phyloP scores from a whole-genome alignment of 2,113 vertebrate species.

The Notiomystis cincta region DNA sequence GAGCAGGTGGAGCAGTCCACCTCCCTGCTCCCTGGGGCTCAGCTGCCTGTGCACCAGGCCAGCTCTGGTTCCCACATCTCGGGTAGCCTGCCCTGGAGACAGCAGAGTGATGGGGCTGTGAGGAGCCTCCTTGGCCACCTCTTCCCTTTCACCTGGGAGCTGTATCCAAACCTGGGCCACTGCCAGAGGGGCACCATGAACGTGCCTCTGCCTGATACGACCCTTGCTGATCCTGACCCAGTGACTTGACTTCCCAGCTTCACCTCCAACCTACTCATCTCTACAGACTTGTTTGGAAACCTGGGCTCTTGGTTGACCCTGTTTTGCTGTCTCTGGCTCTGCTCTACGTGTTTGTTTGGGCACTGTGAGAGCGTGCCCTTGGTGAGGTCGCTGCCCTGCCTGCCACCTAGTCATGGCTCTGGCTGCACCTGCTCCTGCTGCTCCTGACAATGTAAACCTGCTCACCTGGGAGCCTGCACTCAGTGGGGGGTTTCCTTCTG shows the following conservation, averaged over 20 bases:
- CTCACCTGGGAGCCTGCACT: background rate
- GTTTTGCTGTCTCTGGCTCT: accelerated
- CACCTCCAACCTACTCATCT: accelerated
- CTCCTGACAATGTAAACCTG: background rate
- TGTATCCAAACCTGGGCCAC: accelerated
- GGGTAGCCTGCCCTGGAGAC: accelerated
- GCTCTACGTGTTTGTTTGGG: background rate
- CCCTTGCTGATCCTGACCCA: background rate
- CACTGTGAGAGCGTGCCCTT: accelerated
- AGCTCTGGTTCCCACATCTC: accelerated
- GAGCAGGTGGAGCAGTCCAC: background rate
- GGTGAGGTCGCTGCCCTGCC: accelerated
- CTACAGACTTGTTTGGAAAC: background rate
- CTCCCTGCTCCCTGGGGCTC: no score
- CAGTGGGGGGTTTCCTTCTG: accelerated
- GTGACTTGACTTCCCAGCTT: background rate
- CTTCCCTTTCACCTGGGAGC: background rate
- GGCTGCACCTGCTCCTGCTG: background rate
- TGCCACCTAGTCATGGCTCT: accelerated
- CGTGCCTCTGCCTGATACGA: accelerated
- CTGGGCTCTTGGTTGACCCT: background rate
- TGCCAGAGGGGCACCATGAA: accelerated
- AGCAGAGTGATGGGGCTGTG: background rate
- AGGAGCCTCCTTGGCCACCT: background rate
- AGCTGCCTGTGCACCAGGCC: accelerated